Evolutionary conservation across 2,797 vertebrate genomes (phyloP), one percentile per base, ranked within the genome.

Genomic region (Thamnophis elegans): DNA sequence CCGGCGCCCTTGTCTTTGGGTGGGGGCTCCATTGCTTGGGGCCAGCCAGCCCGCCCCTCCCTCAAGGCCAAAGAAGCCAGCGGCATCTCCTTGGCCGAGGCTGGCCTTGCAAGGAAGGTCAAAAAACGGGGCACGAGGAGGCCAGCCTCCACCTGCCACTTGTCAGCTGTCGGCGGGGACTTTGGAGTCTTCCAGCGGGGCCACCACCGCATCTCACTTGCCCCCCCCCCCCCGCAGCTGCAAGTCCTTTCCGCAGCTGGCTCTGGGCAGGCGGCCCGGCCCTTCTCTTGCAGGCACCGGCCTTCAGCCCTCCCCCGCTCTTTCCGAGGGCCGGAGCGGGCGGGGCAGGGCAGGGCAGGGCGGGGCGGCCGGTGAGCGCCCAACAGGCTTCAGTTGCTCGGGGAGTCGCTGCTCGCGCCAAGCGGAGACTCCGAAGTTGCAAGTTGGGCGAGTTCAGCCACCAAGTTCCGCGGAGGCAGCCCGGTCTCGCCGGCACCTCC

Each of bases 381-480:
- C 68, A 20, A 36, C 7, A 73, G 14, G 68, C 32, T 36, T 22
- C 0, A 78, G 32, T 8, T 42, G 68, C 8, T 0, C 0, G 1
- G 1, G 16, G 1, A 0, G 4, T 0, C 62, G 1, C 5, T n/a
- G 62, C 62, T n/a, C 62, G 12, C 1, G 62, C 62, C 62, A 32
- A 68, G 62, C 62, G 62, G 62, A 13, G 62, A 68, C 6, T n/a
- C 62, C 32, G 62, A 32, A 68, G 6, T n/a, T 14, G 2, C 62
- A 32, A 7, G 13, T 32, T 28, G 62, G n/a, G n/a, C 62, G n/a
- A 32, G 16, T 16, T 32, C 13, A 65, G 62, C 12, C 62, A 5
- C 62, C 1, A 16, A 68, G 65, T 32, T 16, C 13, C 28, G 13
- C 16, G n/a, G 65, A 32, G 65, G n/a, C 4, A n/a, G 25, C 59